Base-by-base conservation (phyloP, 2,797 vertebrate species). In the Setipinna tenuifilis region DNA sequence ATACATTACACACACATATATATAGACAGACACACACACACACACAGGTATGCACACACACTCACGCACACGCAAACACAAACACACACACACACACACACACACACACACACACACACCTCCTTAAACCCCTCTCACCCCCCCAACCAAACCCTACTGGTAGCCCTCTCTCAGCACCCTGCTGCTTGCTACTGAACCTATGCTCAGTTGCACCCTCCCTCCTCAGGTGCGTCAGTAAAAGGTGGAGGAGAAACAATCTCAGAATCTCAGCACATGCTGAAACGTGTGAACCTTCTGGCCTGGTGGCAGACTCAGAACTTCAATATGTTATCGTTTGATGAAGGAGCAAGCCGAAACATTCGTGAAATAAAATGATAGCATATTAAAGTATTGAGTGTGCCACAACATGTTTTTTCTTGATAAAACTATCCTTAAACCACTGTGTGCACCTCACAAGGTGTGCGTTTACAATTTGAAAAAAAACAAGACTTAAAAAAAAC, bases 11-110 rank as follows among this genome's bases (percentile, higher is more conserved):
- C 50, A 54, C 50, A 54, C 7, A 54, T 14, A 54, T 7, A 54
- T 0, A 54, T 7, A 54, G 2, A 54, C 50, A 54, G 2, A 54
- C 50, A 54, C 2, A 9, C 50, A 54, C 50, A 54, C 82, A 35
- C 46, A 83, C 83, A 58, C 82, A 65, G 35, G 35, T 21, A 2
- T 48, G 19, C 2, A 48, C 50, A 54, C 50, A 54, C 50, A n/a
- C 62, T 16, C n/a, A 85, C 58, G 46, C 75, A 58, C 41, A 54
- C 80, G 50, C 23, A 82, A 28, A 85, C 80, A 84, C 25, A 62
- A 58, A 65, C 35, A 82, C 11, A 62, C 41, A 62, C 83, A 75
- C 23, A 58, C 28, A 19, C 23, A 58, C 71, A 35, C 7, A 65
- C 16, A 31, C 48, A 84, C 50, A 61, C 59, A 23, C 25, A 57